These are phyloP conservation scores for Mythimna pallens DNA, from an alignment of 2,888 invertebrate genomes.

Conservation along the genomic window DNA sequence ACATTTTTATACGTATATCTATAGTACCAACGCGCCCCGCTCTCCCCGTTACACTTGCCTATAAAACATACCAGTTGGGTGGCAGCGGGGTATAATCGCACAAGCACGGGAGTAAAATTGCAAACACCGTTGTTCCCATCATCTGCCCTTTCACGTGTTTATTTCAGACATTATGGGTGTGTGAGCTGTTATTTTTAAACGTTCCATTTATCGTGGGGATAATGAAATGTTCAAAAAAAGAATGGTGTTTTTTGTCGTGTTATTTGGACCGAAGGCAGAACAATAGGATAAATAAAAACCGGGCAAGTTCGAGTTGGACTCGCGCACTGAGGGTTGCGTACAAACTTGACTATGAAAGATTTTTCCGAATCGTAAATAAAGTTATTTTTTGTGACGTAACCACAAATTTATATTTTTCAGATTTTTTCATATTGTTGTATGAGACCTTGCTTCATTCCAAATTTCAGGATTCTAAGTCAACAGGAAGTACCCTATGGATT, in stretches of 20 bases:
- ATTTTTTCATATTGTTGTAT: too few species aligned
- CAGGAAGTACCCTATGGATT: too few species aligned
- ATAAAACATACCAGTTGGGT: constrained; percentile 52
- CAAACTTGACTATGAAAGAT: too few species aligned
- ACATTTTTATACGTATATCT: constrained; percentile 36
- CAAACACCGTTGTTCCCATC: constrained; percentile 70
- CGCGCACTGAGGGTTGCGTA: too few species aligned
- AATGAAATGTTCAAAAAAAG: constrained; percentile 43
- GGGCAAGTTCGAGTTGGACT: too few species aligned
- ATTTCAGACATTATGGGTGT: constrained; percentile 67
- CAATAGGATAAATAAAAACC: not conserved
- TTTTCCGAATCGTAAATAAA: too few species aligned
- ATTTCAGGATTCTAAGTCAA: too few species aligned
- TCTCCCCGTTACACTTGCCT: constrained; percentile 34
- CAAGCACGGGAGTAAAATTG: constrained; percentile 64
- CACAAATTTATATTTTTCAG: too few species aligned
- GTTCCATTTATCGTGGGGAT: constrained; percentile 50
- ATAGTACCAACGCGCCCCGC: constrained; percentile 14
- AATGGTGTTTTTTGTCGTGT: constrained; percentile 19
- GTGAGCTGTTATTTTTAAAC: constrained; percentile 69
- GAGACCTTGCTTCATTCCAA: too few species aligned
- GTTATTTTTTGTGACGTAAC: too few species aligned
- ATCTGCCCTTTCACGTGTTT: constrained; percentile 69
- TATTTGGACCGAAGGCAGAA: constrained; percentile 20
- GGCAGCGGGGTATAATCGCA: constrained; percentile 54